Evolutionary conservation across 2,113 vertebrate species (phyloP), one percentile per base, ranked within the genome.

Genomic region (Oryzias woworae): DNA sequence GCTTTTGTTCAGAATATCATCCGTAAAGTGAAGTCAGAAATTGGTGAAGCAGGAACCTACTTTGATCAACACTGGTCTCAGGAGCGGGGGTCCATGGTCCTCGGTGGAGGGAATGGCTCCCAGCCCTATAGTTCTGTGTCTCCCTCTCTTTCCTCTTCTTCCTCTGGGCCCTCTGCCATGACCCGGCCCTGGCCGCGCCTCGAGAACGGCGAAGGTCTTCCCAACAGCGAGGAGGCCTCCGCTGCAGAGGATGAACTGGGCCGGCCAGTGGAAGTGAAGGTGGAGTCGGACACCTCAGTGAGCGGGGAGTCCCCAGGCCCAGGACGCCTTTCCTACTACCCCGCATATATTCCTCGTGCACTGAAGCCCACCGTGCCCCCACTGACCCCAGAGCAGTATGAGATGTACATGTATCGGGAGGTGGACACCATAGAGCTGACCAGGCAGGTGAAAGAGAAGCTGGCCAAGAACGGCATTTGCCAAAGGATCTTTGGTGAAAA

Each of bases 401-500:
- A 99, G 88, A 92, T 96, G 86, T 99, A 99, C 91, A 99, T 99
- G 97, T 99, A 98, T 90, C 89, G 96, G 3, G 97, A 99, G 85
- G 97, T 99, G 87, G 97, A 99, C 87, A 99, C 97, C 0, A 74
- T 96, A 14, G 97, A 98, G 79, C 91, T 99, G 76, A 99, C 97
- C 0, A 89, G 96, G 62, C 97, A 98, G 90, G 97, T 98, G 84
- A 99, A 99, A 87, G 97, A 99, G 91, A 99, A 98, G 84, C 86
- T 99, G 81, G 96, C 97, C 31, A 98, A 99, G 91, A 99, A 98
- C 0, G 97, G 97, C 43, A 98, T 99, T 92, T 99, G 97, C 86
- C 97, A 99, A 88, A 90, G 97, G 87, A 98, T 99, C 91, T 99
- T 99, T 0, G 97, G 97, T 54, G 97, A 99, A 89, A 99, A 99